A percentile compares a stretch with the other conserved stretches of the same genome.
Evolutionary conservation across 2,888 invertebrate species (phyloP).

Genomic region (Metalampra italica): DNA sequence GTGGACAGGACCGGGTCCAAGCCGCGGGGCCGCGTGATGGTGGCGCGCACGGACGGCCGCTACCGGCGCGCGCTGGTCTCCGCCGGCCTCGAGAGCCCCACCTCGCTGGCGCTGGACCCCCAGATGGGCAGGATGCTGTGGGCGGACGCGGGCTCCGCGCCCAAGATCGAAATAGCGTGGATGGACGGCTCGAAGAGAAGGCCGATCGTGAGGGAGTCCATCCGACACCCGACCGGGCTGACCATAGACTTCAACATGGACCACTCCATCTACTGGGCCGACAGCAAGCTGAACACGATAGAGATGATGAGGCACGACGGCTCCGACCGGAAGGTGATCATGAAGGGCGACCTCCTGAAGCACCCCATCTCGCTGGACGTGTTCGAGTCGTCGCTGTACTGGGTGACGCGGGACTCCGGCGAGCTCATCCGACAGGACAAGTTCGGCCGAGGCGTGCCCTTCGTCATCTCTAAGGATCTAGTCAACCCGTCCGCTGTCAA

Average conservation of each 20-base stretch:
- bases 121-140: conserved; percentile 93
- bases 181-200: conserved; percentile 96
- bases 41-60: conserved; percentile 92
- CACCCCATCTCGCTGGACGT: conserved; percentile 94
- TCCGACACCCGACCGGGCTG: conserved; percentile 93
- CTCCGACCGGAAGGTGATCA: conserved; percentile 82
- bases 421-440: conserved; percentile 95
- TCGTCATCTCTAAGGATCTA: conserved; percentile 88
- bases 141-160: conserved; percentile 93
- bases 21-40: conserved; percentile 89
- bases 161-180: conserved; percentile 97
- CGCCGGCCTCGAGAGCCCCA: conserved; percentile 90
- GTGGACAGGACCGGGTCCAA: conserved; percentile 85
- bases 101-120: conserved; percentile 93
- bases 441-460: conserved; percentile 96
- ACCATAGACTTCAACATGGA: conserved; percentile 94
- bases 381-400: conserved; percentile 95
- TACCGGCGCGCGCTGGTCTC: conserved; percentile 89
- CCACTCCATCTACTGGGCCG: conserved; percentile 96
- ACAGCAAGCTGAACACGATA: conserved; percentile 93
- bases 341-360: conserved; percentile 84
- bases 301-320: conserved; percentile 93
- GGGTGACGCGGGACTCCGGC: conserved; percentile 94
- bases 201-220: conserved; percentile 87
- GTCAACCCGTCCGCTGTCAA: conserved; percentile 92